A percentile compares a stretch with the other conserved stretches of the same genome.
phyloP scores from a whole-genome alignment of 2,113 vertebrate species.

The Sprattus sprattus region DNA sequence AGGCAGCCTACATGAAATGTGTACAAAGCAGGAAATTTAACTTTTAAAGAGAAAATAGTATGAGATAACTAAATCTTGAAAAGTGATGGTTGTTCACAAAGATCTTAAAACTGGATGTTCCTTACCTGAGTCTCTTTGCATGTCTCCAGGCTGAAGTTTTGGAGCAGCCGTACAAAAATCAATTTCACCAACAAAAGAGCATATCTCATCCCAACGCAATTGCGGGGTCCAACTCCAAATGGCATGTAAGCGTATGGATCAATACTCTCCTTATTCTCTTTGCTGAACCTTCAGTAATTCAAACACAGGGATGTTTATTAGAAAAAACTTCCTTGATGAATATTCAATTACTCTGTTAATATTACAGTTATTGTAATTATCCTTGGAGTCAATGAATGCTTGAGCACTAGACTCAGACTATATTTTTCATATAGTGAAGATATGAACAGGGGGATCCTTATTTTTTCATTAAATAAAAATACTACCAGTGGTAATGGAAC shows the following conservation, averaged over 20 bases:
- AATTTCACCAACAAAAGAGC: slow-evolving; percentile 73
- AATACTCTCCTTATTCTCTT: slow-evolving; percentile 64
- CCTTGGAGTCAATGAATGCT: too few relatives aligned
- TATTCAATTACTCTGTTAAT: background rate
- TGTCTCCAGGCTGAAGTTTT: slow-evolving; percentile 71
- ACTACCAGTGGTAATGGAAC: background rate
- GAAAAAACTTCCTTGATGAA: background rate
- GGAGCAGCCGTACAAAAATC: slow-evolving; percentile 66
- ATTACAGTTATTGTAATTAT: too few relatives aligned
- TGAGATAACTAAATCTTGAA: too few relatives aligned
- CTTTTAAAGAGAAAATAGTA: too few relatives aligned
- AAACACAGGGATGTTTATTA: background rate
- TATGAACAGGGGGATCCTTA: slow-evolving; percentile 19
- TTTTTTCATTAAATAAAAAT: too few relatives aligned
- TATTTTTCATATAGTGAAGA: slow-evolving; percentile 49
- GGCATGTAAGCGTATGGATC: slow-evolving; percentile 75
- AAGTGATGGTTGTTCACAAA: too few relatives aligned
- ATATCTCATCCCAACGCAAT: slow-evolving; percentile 81
- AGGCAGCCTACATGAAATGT: too few relatives aligned
- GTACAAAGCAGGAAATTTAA: too few relatives aligned
- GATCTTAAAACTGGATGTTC: too few relatives aligned
- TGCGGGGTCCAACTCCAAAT: slow-evolving; percentile 79
- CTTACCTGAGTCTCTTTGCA: slow-evolving; percentile 78
- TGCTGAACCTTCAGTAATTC: slow-evolving; percentile 69
- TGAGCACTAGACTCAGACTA: too few relatives aligned